phyloP scores from a whole-genome alignment of 2,113 vertebrate genomes.

The Cyanistes caeruleus region DNA sequence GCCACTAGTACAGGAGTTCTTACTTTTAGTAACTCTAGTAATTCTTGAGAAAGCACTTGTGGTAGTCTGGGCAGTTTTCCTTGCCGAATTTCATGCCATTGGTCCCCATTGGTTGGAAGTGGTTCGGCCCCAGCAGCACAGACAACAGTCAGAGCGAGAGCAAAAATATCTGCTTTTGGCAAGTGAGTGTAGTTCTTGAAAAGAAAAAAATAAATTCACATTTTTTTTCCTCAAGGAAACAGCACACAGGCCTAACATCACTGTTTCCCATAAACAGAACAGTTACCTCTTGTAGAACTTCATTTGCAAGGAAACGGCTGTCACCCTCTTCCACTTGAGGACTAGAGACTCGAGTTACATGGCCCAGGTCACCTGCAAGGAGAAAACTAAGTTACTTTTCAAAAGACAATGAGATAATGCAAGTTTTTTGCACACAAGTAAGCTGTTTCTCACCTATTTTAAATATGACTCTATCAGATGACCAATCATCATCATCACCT shows the following conservation, averaged over 20 bases:
- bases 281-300: conserved; percentile 94
- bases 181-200: conserved; percentile 88
- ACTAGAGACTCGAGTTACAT: conserved; percentile 92
- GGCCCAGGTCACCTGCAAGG: conserved; percentile 91
- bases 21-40: conserved; percentile 90
- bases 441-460: conserved; percentile 88
- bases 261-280: background rate
- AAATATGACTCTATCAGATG: conserved; percentile 85
- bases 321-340: conserved; percentile 98
- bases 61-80: conserved; percentile 91
- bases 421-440: background rate
- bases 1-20: conserved; percentile 1
- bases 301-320: conserved; percentile 94
- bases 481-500: conserved; percentile 89
- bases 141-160: conserved; percentile 90
- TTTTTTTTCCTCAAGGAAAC: background rate
- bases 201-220: background rate
- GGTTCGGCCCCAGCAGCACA: conserved; percentile 90
- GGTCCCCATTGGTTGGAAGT: conserved; percentile 92
- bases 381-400: background rate
- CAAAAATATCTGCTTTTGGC: conserved; percentile 94
- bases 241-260: background rate
- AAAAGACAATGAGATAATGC: background rate
- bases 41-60: conserved; percentile 90
- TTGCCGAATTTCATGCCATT: conserved; percentile 94